Conservation (phyloP, 2,113 vertebrate species). For the Neolamprologus tretocephalus region DNA sequence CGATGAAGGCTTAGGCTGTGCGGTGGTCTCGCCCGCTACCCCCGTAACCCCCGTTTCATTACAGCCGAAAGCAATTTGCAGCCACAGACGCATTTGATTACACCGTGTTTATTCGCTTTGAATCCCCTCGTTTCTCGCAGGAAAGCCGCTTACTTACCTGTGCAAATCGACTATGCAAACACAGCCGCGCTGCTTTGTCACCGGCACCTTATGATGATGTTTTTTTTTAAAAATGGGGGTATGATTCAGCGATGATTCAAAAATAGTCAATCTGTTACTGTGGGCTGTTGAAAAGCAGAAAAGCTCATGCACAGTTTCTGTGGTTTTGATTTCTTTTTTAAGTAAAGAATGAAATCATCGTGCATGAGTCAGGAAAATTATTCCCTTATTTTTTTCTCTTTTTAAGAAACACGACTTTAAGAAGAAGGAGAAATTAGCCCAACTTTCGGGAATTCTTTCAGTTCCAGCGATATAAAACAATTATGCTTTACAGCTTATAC, state of each 20-base stretch:
- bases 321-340: not conserved
- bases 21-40: constrained; percentile 22
- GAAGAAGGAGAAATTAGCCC: not conserved
- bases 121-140: constrained; percentile 21
- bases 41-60: constrained; percentile 48
- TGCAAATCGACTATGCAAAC: constrained; percentile 25
- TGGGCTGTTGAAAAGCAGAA: not conserved
- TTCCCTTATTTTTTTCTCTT: not conserved
- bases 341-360: not conserved
- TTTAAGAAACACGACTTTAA: not conserved
- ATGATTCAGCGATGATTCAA: constrained; percentile 18
- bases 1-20: constrained; percentile 31
- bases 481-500: constrained; percentile 43
- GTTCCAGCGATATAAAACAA: constrained; percentile 32
- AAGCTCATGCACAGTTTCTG: not conserved
- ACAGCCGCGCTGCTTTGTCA: not conserved
- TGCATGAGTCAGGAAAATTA: not conserved
- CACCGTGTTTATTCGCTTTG: constrained; percentile 45
- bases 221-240: not conserved
- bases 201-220: not conserved
- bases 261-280: not conserved
- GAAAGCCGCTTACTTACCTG: constrained; percentile 51
- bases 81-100: constrained; percentile 43
- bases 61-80: constrained; percentile 53
- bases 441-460: not conserved